These are phyloP conservation scores for Diloba caeruleocephala DNA, from an alignment of 2,888 invertebrate genomes.

Conservation along the genomic window DNA sequence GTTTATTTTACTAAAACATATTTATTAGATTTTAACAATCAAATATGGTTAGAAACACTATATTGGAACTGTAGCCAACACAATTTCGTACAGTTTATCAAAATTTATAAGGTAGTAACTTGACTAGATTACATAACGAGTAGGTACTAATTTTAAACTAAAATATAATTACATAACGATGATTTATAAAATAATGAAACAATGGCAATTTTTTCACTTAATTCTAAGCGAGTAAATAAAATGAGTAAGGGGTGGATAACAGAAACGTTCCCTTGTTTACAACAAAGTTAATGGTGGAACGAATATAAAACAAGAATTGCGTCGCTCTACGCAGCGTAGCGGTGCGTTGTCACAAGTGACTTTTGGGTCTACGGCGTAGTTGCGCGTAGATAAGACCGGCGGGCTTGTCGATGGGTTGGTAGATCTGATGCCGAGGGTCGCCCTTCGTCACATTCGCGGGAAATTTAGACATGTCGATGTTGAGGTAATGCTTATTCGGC, in stretches of 20 bases:
- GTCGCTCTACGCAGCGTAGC: slow-evolving; percentile 63
- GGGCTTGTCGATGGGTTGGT: slow-evolving; percentile 93
- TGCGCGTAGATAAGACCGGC: slow-evolving; percentile 93
- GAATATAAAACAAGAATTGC: slow-evolving; percentile 34
- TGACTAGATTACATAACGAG: slow-evolving; percentile 56
- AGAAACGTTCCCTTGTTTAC: slow-evolving; percentile 37
- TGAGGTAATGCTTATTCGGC: slow-evolving; percentile 95
- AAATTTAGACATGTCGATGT: slow-evolving; percentile 93
- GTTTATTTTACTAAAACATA: slow-evolving; percentile 53
- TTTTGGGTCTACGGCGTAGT: slow-evolving; percentile 89
- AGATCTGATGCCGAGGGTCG: slow-evolving; percentile 91
- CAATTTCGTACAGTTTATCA: slow-evolving; percentile 36
- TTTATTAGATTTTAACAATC: slow-evolving; percentile 50
- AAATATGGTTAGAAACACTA: slow-evolving; percentile 39
- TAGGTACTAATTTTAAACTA: slow-evolving; percentile 24
- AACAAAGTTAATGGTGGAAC: slow-evolving; percentile 34
- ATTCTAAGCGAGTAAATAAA: slow-evolving; percentile 22
- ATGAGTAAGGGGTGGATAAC: slow-evolving; percentile 31
- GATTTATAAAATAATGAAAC: slow-evolving; percentile 32
- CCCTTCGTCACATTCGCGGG: slow-evolving; percentile 90
- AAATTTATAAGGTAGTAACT: slow-evolving; percentile 42
- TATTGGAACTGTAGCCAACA: slow-evolving; percentile 43
- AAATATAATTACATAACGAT: slow-evolving; percentile 46
- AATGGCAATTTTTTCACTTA: slow-evolving; percentile 32
- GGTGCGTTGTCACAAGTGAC: slow-evolving; percentile 87